Conservation (phyloP, 2,113 vertebrate genomes). For the Gambusia affinis region DNA sequence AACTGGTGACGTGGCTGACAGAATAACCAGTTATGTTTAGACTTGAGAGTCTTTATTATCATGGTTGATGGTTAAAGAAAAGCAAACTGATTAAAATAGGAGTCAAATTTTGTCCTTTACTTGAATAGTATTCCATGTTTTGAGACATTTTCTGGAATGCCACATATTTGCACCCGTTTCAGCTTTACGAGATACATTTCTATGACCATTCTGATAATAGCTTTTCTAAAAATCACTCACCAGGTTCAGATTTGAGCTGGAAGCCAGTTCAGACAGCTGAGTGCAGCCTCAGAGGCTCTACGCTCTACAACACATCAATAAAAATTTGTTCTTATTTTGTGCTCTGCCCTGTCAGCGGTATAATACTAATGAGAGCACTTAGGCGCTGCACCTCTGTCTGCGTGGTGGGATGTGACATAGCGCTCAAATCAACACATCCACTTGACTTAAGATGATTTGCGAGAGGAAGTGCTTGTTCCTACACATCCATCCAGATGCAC, state of each 20-base stretch:
- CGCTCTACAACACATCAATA: conserved; percentile 27
- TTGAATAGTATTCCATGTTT: no score
- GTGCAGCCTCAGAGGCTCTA: conserved; percentile 28
- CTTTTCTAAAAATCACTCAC: conserved; percentile 1
- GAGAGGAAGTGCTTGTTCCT: conserved; percentile 41
- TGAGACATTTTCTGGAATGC: no score
- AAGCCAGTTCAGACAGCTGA: conserved; percentile 24
- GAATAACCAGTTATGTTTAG: no score
- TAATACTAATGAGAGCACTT: conserved; percentile 41
- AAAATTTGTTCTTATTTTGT: conserved; percentile 41
- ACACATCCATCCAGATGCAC: conserved; percentile 21
- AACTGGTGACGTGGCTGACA: no score
- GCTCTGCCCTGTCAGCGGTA: conserved; percentile 30
- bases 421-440: conserved; percentile 24
- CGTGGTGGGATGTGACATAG: not conserved
- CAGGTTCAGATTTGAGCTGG: conserved; percentile 19
- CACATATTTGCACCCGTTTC: not conserved
- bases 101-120: no score
- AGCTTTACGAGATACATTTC: not conserved
- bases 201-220: not conserved
- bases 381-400: conserved; percentile 4
- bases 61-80: no score
- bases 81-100: no score
- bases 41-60: no score
- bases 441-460: conserved; percentile 43